These are phyloP conservation scores for Panonychus citri DNA, from an alignment of 1,140 invertebrate species.

Conservation along the genomic window DNA sequence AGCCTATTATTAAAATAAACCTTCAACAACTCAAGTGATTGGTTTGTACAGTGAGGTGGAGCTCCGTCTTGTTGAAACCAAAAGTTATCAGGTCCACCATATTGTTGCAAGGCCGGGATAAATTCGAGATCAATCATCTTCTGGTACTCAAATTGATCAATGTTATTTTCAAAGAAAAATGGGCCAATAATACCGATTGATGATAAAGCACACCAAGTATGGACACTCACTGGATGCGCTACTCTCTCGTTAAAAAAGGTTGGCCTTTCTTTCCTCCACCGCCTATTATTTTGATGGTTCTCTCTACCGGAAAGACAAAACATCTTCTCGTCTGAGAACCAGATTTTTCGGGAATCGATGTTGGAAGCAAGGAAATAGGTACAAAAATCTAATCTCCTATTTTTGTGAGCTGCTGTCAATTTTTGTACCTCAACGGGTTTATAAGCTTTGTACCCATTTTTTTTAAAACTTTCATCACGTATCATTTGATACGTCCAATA, in stretches of 20 bases:
- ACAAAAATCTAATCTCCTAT: too few species aligned
- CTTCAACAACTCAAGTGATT: not conserved
- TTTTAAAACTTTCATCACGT: too few species aligned
- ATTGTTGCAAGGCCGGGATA: not conserved
- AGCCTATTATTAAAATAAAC: not conserved
- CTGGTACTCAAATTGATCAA: not conserved
- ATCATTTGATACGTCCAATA: too few species aligned
- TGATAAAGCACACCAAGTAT: not conserved
- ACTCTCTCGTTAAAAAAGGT: not conserved
- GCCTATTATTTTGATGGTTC: not conserved
- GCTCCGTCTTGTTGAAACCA: conserved; percentile 1
- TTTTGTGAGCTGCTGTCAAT: too few species aligned
- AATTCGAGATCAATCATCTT: not conserved
- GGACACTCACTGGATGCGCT: not conserved
- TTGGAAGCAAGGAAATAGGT: too few species aligned
- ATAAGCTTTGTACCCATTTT: too few species aligned
- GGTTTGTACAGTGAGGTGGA: not conserved
- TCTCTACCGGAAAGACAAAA: not conserved
- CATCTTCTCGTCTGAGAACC: not conserved
- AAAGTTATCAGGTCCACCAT: not conserved
- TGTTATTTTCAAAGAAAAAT: not conserved
- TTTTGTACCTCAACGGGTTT: too few species aligned
- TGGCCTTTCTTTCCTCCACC: not conserved
- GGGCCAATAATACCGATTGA: not conserved
- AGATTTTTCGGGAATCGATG: not conserved